These are phyloP conservation scores for Patiria miniata DNA, from an alignment of 35 echinoderm and acorn worm species.

Conservation along the genomic window DNA sequence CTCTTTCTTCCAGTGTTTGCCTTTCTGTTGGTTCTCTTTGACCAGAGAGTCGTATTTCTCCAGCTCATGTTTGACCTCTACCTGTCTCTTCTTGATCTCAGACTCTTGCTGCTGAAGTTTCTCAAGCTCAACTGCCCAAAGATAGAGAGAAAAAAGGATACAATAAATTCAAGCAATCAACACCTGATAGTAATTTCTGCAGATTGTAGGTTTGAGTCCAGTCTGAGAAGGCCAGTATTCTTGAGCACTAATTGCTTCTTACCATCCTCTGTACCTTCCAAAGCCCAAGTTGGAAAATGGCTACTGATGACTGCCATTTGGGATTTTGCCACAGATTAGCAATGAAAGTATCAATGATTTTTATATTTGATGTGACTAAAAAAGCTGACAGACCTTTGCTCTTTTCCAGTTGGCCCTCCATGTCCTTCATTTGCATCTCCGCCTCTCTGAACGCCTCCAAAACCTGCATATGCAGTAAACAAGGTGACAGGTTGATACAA, in stretches of 20 bases:
- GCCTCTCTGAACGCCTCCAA: slow-evolving; percentile 77
- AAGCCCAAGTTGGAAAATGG: too few relatives aligned
- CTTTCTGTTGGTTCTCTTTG: slow-evolving; percentile 93
- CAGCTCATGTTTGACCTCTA: slow-evolving; percentile 90
- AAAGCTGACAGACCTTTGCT: slow-evolving; percentile 97
- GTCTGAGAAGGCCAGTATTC: too few relatives aligned
- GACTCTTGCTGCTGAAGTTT: slow-evolving; percentile 77
- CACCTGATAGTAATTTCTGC: too few relatives aligned
- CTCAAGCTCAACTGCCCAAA: slow-evolving; percentile 55
- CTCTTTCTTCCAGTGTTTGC: slow-evolving; percentile 99
- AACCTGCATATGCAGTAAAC: not conserved
- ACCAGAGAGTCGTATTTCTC: slow-evolving; percentile 74
- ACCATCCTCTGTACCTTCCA: too few relatives aligned
- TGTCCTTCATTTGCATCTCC: slow-evolving; percentile 82
- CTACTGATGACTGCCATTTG: too few relatives aligned
- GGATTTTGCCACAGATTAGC: too few relatives aligned
- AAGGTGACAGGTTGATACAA: too few relatives aligned
- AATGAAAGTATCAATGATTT: too few relatives aligned
- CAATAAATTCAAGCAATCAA: not conserved
- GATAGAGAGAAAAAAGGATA: not conserved
- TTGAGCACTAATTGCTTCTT: too few relatives aligned
- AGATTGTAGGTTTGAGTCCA: too few relatives aligned
- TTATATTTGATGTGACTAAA: too few relatives aligned
- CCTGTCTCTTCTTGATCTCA: slow-evolving; percentile 73
- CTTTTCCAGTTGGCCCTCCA: slow-evolving; percentile 74